Base-by-base conservation (phyloP, 2,113 vertebrate genomes). In the Neoarius graeffei region DNA sequence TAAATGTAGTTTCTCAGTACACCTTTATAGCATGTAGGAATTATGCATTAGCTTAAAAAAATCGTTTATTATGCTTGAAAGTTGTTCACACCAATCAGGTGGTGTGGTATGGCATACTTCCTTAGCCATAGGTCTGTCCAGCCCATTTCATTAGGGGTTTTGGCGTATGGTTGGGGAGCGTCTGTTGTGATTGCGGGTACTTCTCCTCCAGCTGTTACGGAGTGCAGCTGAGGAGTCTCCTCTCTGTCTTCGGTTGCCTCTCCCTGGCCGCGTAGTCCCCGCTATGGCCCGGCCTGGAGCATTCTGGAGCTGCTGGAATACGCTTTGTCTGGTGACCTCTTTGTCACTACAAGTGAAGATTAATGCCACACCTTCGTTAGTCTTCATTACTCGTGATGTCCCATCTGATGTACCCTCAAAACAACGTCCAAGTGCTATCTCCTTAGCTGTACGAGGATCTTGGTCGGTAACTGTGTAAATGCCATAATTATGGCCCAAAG, bases 391-490 rank as follows among this genome's bases (percentile, higher is more conserved):
- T 66, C 98, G 94, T 59, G 98, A 99, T 0, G 96, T 94, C 3
- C 97, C 96, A 0, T 99, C 98, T 0, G 98, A 99, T 0, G 96
- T 97, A 64, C 98, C 98, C 0, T 99, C 98, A 0, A 99, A 99
- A 91, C 98, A 99, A 64, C 98, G 96, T 23, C 98, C 98, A 13
- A 99, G 96, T 0, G 98, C 98, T 0, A 99, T 99, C 91, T 99
- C 98, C 92, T 99, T 99, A 66, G 98, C 98, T 0, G 95, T 96
- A 77, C 96, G 96, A 0, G 98, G 97, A 93, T 99, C 98, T 92
- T 99, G 98, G 91, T 99, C 98, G 0, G 98, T 99, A 83, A 99
- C 98, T 0, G 98, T 99, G 87, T 99, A 99, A 92, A 99, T 99
- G 23, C 98, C 98, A 0, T 99, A 99, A 93, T 99, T 99, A 89